Evolutionary conservation across 2,113 vertebrate species (phyloP).

Genomic region (Notechis scutatus): DNA sequence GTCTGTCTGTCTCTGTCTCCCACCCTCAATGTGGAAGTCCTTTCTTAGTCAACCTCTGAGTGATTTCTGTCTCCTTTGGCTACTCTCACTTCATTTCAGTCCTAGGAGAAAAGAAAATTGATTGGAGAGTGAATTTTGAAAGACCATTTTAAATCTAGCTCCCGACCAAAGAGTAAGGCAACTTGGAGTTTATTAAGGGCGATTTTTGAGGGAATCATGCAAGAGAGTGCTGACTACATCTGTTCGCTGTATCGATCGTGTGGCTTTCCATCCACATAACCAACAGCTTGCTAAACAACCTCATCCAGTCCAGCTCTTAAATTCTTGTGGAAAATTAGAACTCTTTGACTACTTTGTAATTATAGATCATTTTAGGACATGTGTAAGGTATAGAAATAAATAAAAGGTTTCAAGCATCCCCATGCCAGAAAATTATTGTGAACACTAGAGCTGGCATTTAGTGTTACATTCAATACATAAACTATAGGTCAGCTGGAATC

Average conservation of each 20-base stretch:
- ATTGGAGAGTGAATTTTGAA: background rate
- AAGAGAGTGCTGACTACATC: background rate
- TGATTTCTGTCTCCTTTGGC: background rate
- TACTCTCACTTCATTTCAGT: background rate
- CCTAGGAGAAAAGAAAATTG: background rate
- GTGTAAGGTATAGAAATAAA: background rate
- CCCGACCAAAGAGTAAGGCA: background rate
- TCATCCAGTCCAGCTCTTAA: background rate
- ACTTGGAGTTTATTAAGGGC: background rate
- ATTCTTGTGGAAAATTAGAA: background rate
- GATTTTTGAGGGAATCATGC: background rate
- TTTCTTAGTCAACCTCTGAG: background rate
- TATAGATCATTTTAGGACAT: background rate
- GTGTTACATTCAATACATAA: slow-evolving; percentile 22
- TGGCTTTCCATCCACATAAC: background rate
- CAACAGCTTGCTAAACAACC: background rate
- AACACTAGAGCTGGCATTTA: background rate
- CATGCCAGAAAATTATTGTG: background rate
- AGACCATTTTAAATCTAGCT: background rate
- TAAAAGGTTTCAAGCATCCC: background rate
- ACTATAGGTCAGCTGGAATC: background rate
- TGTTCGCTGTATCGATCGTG: background rate
- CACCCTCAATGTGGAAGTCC: background rate
- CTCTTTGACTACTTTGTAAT: background rate
- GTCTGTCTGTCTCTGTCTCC: background rate